Evolutionary conservation across 1,140 invertebrate genomes (phyloP), one percentile per base, ranked within the genome.

Genomic region (Philaenus spumarius): DNA sequence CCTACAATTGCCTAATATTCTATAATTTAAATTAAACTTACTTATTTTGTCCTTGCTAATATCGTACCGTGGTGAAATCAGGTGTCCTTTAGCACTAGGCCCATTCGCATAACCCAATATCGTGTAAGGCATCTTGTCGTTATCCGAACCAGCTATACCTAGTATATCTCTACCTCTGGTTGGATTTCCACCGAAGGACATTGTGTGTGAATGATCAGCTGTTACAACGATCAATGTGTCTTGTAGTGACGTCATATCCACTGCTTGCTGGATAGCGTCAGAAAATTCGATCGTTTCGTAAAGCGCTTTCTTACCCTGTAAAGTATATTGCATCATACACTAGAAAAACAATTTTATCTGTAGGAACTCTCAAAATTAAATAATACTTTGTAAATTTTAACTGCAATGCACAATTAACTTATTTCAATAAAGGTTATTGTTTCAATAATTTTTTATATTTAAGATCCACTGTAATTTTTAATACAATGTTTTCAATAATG

Each of bases 181-280:
- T 4, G 30, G 80, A 65, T 90, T 87, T 1, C 85, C 85, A 35
- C 78, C 78, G 22, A 81, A 72, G 1, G 74, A 77, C 73, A 87
- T 78, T 0, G 80, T 80, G 64, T 87, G 84, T 0, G 80, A 76
- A 64, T 85, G 85, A 69, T 87, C 85, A 6, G 83, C 75, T 6
- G 80, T 85, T 9, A 85, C 82, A 7, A 85, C 74, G 24, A 85
- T 37, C 30, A 58, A 30, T 4, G 55, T 58, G 14, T 58, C 55
- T 20, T 37, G 19, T 26, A 35, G 24, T 17, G 34, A 24, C 26
- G 39, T 34, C 24, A 59, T 15, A 15, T 59, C 58, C 22, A 54
- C 15, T 1, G 51, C 58, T 37, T 26, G 42, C 58, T 59, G 51
- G 5, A 89, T 76, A n/a, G n/a, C n/a, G n/a, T n/a, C n/a, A n/a